Conservation (phyloP, 1,140 invertebrate species). For the Monomorium pharaonis region DNA sequence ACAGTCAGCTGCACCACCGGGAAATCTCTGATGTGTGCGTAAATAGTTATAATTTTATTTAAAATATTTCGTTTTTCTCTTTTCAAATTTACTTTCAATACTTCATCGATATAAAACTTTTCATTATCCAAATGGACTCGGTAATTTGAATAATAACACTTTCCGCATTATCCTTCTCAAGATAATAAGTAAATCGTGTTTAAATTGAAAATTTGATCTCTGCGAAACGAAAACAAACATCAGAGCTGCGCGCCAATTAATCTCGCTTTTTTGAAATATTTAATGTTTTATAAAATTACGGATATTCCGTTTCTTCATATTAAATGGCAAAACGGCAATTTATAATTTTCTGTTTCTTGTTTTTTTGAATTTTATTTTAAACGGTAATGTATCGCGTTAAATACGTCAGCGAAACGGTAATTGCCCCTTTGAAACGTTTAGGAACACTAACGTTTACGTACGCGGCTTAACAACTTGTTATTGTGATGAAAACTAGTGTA, state of each 20-base stretch:
- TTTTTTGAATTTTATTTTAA: neutral
- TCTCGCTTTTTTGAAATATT: neutral
- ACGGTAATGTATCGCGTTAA: neutral
- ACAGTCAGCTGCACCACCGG: neutral
- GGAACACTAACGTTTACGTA: neutral
- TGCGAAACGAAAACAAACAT: neutral
- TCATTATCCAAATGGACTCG: neutral
- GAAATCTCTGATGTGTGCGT: neutral
- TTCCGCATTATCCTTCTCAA: neutral
- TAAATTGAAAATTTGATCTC: neutral
- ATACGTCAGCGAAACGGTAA: neutral
- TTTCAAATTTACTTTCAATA: neutral
- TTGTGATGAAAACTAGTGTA: neutral
- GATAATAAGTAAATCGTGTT: neutral
- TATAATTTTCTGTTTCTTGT: neutral
- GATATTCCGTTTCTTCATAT: neutral
- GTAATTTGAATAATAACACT: neutral
- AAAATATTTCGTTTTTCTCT: neutral
- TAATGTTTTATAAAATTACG: neutral
- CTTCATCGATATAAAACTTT: neutral
- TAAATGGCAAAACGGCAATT: neutral
- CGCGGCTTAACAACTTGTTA: neutral
- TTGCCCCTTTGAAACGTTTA: neutral
- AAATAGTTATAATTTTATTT: neutral
- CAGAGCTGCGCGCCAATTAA: neutral